A percentile compares a stretch with the other conserved stretches of the same genome.
Evolutionary conservation across 2,888 invertebrate genomes (phyloP).

Genomic region (Lasioglossum malachurum): DNA sequence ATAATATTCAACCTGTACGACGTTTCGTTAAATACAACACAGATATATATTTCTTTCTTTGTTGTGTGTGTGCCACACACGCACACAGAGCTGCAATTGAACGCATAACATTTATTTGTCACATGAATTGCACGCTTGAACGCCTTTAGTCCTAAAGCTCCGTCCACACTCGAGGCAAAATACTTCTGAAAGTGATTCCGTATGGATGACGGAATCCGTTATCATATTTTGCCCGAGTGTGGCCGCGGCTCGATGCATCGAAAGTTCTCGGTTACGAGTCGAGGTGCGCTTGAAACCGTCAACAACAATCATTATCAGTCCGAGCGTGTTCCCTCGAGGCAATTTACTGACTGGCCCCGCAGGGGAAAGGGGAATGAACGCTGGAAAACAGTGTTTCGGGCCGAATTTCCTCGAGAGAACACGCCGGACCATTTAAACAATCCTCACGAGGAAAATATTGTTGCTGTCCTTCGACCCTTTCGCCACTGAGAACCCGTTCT

Average conservation of each 20-base stretch:
- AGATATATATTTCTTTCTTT: slow-evolving; percentile 35
- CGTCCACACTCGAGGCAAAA: slow-evolving; percentile 9
- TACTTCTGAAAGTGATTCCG: neutral
- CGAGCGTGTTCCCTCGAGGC: slow-evolving; percentile 8
- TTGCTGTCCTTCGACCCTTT: slow-evolving; percentile 18
- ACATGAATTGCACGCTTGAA: slow-evolving; percentile 30
- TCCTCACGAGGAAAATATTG: slow-evolving; percentile 22
- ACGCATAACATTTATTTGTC: slow-evolving; percentile 33
- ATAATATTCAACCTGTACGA: slow-evolving; percentile 23
- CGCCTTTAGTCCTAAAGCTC: slow-evolving; percentile 14
- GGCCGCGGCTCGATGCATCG: slow-evolving; percentile 13
- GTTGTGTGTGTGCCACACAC: too few species aligned
- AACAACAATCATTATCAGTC: slow-evolving; percentile 22
- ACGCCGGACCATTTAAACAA: slow-evolving; percentile 1
- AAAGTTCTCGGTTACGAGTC: slow-evolving; percentile 2
- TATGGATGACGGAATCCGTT: neutral
- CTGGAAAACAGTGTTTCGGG: slow-evolving; percentile 7
- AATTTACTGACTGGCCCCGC: neutral
- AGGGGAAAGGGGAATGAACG: neutral
- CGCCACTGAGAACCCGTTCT: slow-evolving; percentile 13
- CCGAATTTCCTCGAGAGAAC: slow-evolving; percentile 14
- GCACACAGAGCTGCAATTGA: slow-evolving; percentile 38
- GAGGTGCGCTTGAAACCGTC: slow-evolving; percentile 31
- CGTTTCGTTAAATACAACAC: slow-evolving; percentile 41
- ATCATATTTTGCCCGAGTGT: neutral